phyloP scores from a whole-genome alignment of 2,888 invertebrate species.

The Sesia apiformis region DNA sequence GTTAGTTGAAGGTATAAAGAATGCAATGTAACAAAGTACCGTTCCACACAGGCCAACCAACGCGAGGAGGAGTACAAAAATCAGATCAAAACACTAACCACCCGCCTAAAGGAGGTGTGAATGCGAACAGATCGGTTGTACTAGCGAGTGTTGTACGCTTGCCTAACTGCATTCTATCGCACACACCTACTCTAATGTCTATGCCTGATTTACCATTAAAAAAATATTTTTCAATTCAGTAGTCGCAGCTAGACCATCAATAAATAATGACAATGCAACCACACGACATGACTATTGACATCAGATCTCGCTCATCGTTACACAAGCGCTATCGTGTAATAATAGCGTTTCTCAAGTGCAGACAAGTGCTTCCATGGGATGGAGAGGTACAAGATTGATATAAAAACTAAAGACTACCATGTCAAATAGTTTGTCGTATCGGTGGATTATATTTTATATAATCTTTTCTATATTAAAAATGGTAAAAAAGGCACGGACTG shows the following conservation, averaged over 20 bases:
- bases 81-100: slow-evolving; percentile 98
- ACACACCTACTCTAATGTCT: slow-evolving; percentile 34
- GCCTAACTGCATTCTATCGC: slow-evolving; percentile 61
- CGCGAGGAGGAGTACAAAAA: slow-evolving; percentile 99
- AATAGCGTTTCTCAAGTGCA: no score
- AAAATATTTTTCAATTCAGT: not conserved
- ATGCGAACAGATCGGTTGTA: slow-evolving; percentile 40
- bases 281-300: no score
- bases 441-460: not conserved
- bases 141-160: slow-evolving; percentile 56
- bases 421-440: not conserved
- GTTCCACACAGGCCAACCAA: slow-evolving; percentile 91
- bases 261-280: not conserved
- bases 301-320: no score
- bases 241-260: not conserved
- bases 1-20: not conserved
- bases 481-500: slow-evolving; percentile 39
- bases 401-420: no score
- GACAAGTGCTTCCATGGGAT: no score
- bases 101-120: slow-evolving; percentile 99
- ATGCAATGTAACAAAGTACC: slow-evolving; percentile 30
- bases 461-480: slow-evolving; percentile 8
- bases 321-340: no score
- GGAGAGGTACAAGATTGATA: no score
- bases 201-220: slow-evolving; percentile 28